Conservation (phyloP, 2,113 vertebrate species). For the Sinocyclocheilus grahami region DNA sequence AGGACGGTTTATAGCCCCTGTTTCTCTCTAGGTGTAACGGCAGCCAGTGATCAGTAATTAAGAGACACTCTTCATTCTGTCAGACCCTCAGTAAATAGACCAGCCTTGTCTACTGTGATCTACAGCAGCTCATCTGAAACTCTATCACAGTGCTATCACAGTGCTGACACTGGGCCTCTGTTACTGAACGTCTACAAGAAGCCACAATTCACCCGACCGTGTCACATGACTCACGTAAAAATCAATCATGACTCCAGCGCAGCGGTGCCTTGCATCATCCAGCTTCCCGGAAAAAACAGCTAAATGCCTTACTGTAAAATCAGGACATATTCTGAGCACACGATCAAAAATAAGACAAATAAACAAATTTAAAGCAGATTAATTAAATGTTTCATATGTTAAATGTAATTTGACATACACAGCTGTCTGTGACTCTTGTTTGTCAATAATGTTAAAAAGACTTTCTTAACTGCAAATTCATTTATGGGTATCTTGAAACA, state of each 20-base stretch:
- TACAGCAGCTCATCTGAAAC: conserved; percentile 9
- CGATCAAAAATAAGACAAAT: neutral
- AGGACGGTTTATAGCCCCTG: neutral
- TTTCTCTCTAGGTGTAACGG: neutral
- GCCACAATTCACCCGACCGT: conserved; percentile 19
- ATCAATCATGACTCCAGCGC: conserved; percentile 36
- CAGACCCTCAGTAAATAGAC: neutral
- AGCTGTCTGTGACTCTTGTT: neutral
- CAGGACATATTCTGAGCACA: neutral
- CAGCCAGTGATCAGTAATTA: neutral
- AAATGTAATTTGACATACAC: neutral
- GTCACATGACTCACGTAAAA: conserved; percentile 24
- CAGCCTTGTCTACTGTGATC: conserved; percentile 35
- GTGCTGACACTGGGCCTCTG: conserved; percentile 19
- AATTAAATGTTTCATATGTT: neutral
- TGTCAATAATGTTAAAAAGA: neutral
- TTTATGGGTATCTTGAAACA: neutral
- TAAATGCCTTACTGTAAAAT: neutral
- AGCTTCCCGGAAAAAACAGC: neutral
- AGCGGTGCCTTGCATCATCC: neutral
- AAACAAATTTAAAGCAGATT: neutral
- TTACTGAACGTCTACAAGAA: neutral
- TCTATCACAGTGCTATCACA: conserved; percentile 41
- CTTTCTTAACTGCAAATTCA: neutral
- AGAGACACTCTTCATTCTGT: neutral